A percentile compares a stretch with the other conserved stretches of the same genome.
phyloP scores from a whole-genome alignment of 2,113 vertebrate genomes.

The Dolichallabes microphthalmus region DNA sequence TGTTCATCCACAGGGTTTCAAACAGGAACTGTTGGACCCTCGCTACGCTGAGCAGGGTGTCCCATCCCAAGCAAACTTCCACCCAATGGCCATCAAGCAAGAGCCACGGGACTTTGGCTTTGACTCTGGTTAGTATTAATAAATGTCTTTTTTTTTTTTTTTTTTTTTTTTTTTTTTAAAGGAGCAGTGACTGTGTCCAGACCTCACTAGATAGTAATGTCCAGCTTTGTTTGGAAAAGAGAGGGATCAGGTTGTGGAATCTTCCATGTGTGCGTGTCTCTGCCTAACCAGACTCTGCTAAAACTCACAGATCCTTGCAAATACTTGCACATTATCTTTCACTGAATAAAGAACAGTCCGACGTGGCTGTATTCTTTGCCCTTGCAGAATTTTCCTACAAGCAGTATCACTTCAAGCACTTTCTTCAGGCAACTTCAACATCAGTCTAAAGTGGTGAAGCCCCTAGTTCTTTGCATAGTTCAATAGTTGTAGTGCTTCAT shows the following conservation, averaged over 20 bases:
- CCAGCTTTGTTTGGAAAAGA: constrained; percentile 18
- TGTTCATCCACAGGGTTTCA: constrained; percentile 85
- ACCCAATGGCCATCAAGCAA: constrained; percentile 91
- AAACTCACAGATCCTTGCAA: constrained; percentile 21
- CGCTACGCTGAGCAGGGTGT: constrained; percentile 83
- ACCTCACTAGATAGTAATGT: constrained; percentile 9
- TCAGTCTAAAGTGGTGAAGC: neutral
- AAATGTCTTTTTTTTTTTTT: neutral
- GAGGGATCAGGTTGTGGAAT: constrained; percentile 57
- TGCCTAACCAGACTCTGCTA: constrained; percentile 16
- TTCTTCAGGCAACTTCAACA: neutral
- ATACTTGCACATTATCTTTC: constrained; percentile 30
- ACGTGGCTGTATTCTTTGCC: neutral
- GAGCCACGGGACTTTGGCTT: constrained; percentile 94
- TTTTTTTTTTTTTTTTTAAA: neutral
- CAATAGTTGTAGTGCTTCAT: neutral
- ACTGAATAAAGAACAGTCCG: neutral
- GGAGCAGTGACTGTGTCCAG: neutral
- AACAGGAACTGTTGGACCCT: constrained; percentile 88
- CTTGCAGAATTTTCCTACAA: neutral
- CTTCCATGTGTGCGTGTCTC: constrained; percentile 52
- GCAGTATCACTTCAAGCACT: neutral
- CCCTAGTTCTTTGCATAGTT: neutral
- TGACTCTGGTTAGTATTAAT: constrained; percentile 84
- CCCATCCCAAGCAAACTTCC: constrained; percentile 76